Percentiles rank a stretch among this genome's conserved stretches.
These are phyloP conservation scores for Nebria brevicollis DNA, from an alignment of 2,888 invertebrate genomes.

Conservation along the genomic window DNA sequence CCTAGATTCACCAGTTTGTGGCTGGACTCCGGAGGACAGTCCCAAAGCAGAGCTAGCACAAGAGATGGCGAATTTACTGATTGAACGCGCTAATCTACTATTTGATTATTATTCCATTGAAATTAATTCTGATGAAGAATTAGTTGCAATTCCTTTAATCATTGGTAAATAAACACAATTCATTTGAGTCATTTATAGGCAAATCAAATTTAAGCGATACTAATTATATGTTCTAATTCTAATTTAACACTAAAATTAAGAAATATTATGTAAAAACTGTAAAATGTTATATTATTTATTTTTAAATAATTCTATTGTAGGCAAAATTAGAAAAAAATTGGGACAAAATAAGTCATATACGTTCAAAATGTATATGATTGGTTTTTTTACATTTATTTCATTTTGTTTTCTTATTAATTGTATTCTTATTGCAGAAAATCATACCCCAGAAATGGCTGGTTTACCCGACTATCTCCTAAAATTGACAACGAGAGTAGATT, in stretches of 20 bases:
- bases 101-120: constrained; percentile 90
- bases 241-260: too few relatives aligned
- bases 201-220: too few relatives aligned
- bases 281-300: too few relatives aligned
- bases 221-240: too few relatives aligned
- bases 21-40: constrained; percentile 80
- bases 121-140: constrained; percentile 75
- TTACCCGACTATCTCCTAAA: constrained; percentile 84
- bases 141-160: constrained; percentile 82
- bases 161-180: constrained; percentile 67
- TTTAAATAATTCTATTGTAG: too few relatives aligned
- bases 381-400: too few relatives aligned
- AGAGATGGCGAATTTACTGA: constrained; percentile 75
- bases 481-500: constrained; percentile 89
- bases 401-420: neutral
- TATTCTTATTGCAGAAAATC: constrained; percentile 72
- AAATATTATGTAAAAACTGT: too few relatives aligned
- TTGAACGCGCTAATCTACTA: constrained; percentile 81
- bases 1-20: constrained; percentile 75
- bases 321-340: too few relatives aligned
- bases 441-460: constrained; percentile 82
- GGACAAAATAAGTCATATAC: too few relatives aligned
- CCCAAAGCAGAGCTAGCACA: constrained; percentile 79
- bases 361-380: too few relatives aligned
- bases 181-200: too few relatives aligned